Evolutionary conservation across 2,113 vertebrate genomes (phyloP).

Genomic region (Ptyas mucosa): DNA sequence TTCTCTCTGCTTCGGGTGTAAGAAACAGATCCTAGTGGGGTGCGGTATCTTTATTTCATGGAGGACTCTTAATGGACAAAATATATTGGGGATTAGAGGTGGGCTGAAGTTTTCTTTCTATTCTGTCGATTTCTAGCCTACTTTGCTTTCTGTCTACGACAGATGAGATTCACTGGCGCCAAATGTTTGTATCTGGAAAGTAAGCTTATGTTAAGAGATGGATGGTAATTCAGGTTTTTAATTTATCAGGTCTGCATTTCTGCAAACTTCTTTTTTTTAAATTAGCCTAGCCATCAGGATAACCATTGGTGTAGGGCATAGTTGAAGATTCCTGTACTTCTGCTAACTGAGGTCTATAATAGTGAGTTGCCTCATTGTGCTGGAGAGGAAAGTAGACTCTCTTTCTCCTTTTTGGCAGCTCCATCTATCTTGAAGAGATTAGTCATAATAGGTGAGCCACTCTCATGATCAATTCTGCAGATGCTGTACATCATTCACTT

Average conservation of each 20-base stretch:
- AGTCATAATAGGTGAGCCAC: slow-evolving; percentile 27
- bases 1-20: neutral
- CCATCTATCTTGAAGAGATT: neutral
- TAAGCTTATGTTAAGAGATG: neutral
- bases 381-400: neutral
- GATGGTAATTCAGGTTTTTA: neutral
- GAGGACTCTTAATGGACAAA: neutral
- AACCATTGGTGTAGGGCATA: neutral
- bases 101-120: neutral
- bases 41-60: neutral
- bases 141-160: neutral
- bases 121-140: neutral
- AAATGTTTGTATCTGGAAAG: neutral
- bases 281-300: neutral
- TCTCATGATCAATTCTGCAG: neutral
- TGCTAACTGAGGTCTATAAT: neutral
- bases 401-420: neutral
- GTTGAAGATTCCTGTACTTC: neutral
- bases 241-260: neutral
- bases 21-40: neutral
- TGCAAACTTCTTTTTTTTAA: neutral
- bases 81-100: neutral
- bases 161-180: neutral
- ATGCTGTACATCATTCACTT: neutral
- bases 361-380: neutral